Conservation (phyloP, 2,888 invertebrate species). For the Leptinotarsa juncta region DNA sequence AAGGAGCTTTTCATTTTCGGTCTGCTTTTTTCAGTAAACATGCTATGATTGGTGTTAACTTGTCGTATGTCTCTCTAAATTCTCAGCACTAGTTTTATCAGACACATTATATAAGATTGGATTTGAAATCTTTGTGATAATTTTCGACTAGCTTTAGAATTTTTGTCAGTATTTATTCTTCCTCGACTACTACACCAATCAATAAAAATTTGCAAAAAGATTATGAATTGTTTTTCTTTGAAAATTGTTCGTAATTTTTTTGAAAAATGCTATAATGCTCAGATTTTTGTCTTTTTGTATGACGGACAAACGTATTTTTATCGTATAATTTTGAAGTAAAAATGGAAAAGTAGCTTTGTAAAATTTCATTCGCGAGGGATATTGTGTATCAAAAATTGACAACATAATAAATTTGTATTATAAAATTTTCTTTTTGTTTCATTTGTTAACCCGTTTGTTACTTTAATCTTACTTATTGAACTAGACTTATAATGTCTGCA, state of each 20-base stretch:
- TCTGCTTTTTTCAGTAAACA: slow-evolving; percentile 33
- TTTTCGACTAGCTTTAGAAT: slow-evolving; percentile 53
- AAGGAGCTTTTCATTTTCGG: slow-evolving; percentile 27
- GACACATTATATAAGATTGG: slow-evolving; percentile 43
- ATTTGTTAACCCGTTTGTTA: slow-evolving; percentile 20
- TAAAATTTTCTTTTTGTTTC: slow-evolving; percentile 56
- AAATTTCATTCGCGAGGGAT: slow-evolving; percentile 78
- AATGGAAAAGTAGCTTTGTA: slow-evolving; percentile 73
- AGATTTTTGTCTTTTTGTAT: slow-evolving; percentile 57
- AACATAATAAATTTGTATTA: slow-evolving; percentile 77
- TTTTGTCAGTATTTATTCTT: slow-evolving; percentile 54
- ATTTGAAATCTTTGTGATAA: slow-evolving; percentile 58
- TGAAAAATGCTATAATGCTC: slow-evolving; percentile 62
- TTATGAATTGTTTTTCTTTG: slow-evolving; percentile 23
- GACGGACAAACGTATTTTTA: slow-evolving; percentile 55
- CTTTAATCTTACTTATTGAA: background rate
- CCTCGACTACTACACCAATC: slow-evolving; percentile 58
- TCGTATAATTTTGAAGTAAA: slow-evolving; percentile 46
- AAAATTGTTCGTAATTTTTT: slow-evolving; percentile 40
- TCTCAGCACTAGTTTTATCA: slow-evolving; percentile 57
- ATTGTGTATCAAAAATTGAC: slow-evolving; percentile 76
- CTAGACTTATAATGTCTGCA: too few relatives aligned
- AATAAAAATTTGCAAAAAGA: slow-evolving; percentile 44
- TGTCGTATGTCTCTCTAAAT: slow-evolving; percentile 51
- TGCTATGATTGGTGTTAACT: slow-evolving; percentile 59